Evolutionary conservation across 2,888 invertebrate species (phyloP).

Genomic region (Hofmannophila pseudospretella): DNA sequence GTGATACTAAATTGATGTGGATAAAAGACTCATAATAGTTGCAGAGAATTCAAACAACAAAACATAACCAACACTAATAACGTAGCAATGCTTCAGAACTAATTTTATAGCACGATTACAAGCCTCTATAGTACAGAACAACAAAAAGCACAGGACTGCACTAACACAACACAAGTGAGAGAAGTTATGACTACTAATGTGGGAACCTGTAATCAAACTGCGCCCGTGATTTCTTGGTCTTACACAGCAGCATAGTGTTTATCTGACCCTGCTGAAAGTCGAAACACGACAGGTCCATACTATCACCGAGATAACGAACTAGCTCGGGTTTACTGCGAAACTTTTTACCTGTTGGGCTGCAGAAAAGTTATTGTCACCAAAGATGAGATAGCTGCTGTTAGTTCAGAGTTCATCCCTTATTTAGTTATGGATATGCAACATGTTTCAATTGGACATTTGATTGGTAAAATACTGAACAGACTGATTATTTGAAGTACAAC

Average conservation of each 20-base stretch:
- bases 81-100: slow-evolving; percentile 3
- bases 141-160: slow-evolving; percentile 65
- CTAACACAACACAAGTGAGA: slow-evolving; percentile 74
- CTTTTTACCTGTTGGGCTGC: slow-evolving; percentile 89
- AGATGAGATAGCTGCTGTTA: slow-evolving; percentile 21
- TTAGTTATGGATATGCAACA: slow-evolving; percentile 41
- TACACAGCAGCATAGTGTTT: slow-evolving; percentile 82
- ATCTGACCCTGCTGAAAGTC: slow-evolving; percentile 90
- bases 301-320: slow-evolving; percentile 86
- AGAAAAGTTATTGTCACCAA: slow-evolving; percentile 65
- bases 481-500: too few species aligned
- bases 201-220: slow-evolving; percentile 83
- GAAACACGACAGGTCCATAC: slow-evolving; percentile 88
- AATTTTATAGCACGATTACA: slow-evolving; percentile 18
- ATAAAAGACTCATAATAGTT: too few species aligned
- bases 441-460: neutral
- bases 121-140: slow-evolving; percentile 39
- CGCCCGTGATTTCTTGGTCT: slow-evolving; percentile 83
- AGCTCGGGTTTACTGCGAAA: slow-evolving; percentile 90
- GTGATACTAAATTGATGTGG: too few species aligned
- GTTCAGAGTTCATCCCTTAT: slow-evolving; percentile 33
- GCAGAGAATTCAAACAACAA: too few species aligned
- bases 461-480: too few species aligned
- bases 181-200: slow-evolving; percentile 52
- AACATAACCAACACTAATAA: neutral